Conservation (phyloP, 2,113 vertebrate genomes). For the Hypomesus transpacificus region DNA sequence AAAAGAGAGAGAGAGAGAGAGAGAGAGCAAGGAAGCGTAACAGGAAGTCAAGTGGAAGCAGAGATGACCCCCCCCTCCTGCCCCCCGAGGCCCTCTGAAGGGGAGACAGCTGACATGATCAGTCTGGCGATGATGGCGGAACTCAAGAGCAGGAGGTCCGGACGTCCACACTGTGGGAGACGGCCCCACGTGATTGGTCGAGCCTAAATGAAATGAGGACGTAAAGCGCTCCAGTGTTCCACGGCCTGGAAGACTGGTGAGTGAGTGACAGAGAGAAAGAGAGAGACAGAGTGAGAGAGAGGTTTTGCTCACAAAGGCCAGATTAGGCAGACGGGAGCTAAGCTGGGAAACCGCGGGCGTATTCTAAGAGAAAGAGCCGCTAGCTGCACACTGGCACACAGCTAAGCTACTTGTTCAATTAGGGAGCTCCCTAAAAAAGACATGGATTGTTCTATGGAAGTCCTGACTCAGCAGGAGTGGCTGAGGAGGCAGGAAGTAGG, state of each 20-base stretch:
- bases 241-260: no score
- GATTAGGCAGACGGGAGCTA: background rate
- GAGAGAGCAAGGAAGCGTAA: conserved; percentile 21
- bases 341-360: background rate
- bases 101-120: no score
- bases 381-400: background rate
- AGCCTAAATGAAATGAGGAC: no score
- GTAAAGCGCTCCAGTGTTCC: no score
- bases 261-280: no score
- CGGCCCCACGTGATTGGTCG: no score
- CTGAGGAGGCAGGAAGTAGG: background rate
- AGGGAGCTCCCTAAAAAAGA: background rate
- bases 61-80: background rate
- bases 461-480: background rate
- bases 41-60: no score
- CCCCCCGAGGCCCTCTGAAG: no score
- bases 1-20: background rate
- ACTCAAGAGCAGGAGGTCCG: no score
- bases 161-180: no score
- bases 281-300: no score
- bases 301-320: background rate
- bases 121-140: no score
- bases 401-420: conserved; percentile 6
- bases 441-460: background rate
- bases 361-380: background rate